phyloP scores from a whole-genome alignment of 1,140 invertebrate genomes.

The Drosophila erecta region DNA sequence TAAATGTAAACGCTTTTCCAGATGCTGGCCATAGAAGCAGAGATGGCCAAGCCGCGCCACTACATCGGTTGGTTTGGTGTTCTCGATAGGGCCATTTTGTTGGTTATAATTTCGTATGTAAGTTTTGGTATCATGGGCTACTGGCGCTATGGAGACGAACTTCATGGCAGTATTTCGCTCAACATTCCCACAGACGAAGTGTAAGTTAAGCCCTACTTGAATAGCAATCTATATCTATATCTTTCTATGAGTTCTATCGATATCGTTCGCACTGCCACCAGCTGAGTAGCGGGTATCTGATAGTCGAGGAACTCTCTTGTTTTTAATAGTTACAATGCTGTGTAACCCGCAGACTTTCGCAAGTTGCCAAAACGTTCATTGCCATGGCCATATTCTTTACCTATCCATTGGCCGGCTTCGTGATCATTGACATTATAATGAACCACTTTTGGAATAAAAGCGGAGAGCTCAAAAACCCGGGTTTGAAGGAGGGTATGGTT shows the following conservation, averaged over 20 bases:
- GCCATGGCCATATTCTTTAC: conserved; percentile 35
- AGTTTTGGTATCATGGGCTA: conserved; percentile 48
- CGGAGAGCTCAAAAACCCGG: conserved; percentile 2
- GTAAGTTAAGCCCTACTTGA: conserved; percentile 17
- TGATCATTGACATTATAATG: conserved; percentile 48
- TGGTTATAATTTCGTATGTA: conserved; percentile 12
- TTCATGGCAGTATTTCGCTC: conserved; percentile 21
- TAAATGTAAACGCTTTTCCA: neutral
- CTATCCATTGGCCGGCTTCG: conserved; percentile 53
- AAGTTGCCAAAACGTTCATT: conserved; percentile 25
- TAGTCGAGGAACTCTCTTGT: no score
- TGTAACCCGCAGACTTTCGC: conserved; percentile 17
- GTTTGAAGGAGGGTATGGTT: conserved; percentile 14
- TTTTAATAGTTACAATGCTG: neutral
- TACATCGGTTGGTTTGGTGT: conserved; percentile 47
- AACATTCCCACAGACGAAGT: conserved; percentile 40
- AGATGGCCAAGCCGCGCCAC: conserved; percentile 33
- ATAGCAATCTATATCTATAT: no score
- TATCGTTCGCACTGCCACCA: no score
- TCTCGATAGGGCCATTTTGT: neutral
- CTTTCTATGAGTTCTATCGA: neutral
- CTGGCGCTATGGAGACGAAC: conserved; percentile 32
- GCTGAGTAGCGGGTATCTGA: no score
- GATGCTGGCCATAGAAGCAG: conserved; percentile 51
- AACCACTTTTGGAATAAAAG: conserved; percentile 21